A percentile compares a stretch with the other conserved stretches of the same genome.
Evolutionary conservation across 2,888 invertebrate genomes (phyloP).

Genomic region (Antheraea yamamai): DNA sequence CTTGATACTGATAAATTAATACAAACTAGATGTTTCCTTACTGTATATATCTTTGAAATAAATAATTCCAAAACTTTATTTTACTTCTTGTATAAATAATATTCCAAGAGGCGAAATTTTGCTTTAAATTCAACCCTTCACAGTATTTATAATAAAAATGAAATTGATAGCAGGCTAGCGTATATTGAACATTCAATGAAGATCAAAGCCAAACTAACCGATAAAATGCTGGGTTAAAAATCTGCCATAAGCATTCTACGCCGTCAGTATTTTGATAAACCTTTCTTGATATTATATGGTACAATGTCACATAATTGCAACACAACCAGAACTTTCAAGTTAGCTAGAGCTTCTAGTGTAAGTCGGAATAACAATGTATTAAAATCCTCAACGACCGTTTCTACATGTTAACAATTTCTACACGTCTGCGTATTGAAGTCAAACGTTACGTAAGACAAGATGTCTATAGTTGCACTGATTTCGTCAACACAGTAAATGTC

Average conservation of each 20-base stretch:
- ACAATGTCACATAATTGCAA: neutral
- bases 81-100: no score
- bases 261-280: neutral
- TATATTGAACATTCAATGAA: neutral
- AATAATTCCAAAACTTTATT: no score
- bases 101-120: no score
- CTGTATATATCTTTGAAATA: no score
- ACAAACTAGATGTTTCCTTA: no score
- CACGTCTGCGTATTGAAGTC: slow-evolving; percentile 54
- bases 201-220: neutral
- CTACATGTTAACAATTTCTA: slow-evolving; percentile 42
- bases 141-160: neutral
- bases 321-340: neutral
- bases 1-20: no score
- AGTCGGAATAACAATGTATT: slow-evolving; percentile 17
- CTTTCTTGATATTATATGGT: neutral
- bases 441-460: slow-evolving; percentile 54
- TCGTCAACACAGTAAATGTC: slow-evolving; percentile 64
- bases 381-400: slow-evolving; percentile 30
- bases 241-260: neutral
- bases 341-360: neutral
- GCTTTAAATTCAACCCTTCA: no score
- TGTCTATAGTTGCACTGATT: slow-evolving; percentile 67
- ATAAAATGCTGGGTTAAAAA: neutral
- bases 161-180: neutral